These are phyloP conservation scores for Megaceryle maxima DNA, from an alignment of 2,113 vertebrate species.

Conservation along the genomic window DNA sequence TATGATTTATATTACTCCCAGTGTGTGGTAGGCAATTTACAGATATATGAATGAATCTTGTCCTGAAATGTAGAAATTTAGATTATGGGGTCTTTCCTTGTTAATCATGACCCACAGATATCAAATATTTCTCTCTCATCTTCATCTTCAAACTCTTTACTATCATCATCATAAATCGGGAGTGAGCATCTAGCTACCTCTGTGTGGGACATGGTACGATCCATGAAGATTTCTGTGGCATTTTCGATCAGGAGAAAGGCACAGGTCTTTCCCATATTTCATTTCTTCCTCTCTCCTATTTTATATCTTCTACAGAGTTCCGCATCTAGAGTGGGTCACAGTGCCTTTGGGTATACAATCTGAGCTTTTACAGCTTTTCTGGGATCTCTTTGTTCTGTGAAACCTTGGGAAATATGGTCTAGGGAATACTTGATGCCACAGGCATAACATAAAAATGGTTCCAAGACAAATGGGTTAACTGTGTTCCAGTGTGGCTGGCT, in stretches of 20 bases:
- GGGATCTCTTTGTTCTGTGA: background rate
- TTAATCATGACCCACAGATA: constrained; percentile 30
- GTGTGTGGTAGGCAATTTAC: constrained; percentile 53
- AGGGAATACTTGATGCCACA: background rate
- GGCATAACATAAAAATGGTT: background rate
- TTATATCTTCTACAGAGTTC: background rate
- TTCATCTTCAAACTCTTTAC: background rate
- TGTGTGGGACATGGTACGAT: background rate
- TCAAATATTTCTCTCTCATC: background rate
- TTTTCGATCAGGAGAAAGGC: background rate
- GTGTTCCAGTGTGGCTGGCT: background rate
- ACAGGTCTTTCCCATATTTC: background rate
- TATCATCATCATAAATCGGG: background rate
- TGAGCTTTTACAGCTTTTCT: background rate
- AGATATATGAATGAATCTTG: constrained; percentile 43
- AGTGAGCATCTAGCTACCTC: background rate
- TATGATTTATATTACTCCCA: constrained; percentile 56
- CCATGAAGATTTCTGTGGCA: background rate
- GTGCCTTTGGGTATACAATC: background rate
- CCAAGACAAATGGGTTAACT: background rate
- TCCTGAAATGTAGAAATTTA: constrained; percentile 51
- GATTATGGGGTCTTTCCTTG: constrained; percentile 7
- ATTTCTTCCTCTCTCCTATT: background rate
- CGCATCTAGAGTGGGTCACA: background rate
- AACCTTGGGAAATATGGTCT: background rate